Evolutionary conservation across 1,140 invertebrate species (phyloP), one percentile per base, ranked within the genome.

Genomic region (Drosophila pachea): DNA sequence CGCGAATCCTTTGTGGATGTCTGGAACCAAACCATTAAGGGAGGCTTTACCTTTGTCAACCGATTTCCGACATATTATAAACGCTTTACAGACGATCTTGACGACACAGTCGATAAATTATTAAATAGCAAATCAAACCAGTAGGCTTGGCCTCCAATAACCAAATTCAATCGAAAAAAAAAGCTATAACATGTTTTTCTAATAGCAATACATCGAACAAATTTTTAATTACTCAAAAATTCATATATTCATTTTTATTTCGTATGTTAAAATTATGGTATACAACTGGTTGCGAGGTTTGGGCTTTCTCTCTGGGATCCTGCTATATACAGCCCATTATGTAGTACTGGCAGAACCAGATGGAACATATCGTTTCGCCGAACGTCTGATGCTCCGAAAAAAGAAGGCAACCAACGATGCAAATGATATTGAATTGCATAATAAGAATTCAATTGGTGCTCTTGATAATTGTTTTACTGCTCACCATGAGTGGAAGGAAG

Each of bases 11-110:
- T 68, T 12, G 45, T 12, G 5, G 66, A 84, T 1, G 79, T 68
- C 2, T 69, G 77, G 62, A 67, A 73, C 7, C 73, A 71, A 31
- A 76, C 48, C 9, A 35, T 73, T 12, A 64, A 49, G 14, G 36
- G 40, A 9, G 45, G 45, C 11, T 68, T 72, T 12, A n/a, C 14
- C 8, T 22, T 12, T 6, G 7, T 53, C 0, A 50, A 31, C n/a
- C n/a, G 11, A 29, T 7, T 55, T 16, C 69, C 69, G 7, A 35
- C 62, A 33, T 72, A 68, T 6, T 72, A 58, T 35, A 1, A 36
- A 9, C 53, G 53, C 8, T 72, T 72, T 38, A n/a, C 45, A 2
- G 65, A 68, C 4, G 69, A 72, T 42, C 32, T 72, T n/a, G 52
- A 62, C 7, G 7, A 12, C 3, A 56, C 32, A 16, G 11, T 52